Conservation (phyloP, 2,888 invertebrate species). For the Conops quadrifasciatus region DNA sequence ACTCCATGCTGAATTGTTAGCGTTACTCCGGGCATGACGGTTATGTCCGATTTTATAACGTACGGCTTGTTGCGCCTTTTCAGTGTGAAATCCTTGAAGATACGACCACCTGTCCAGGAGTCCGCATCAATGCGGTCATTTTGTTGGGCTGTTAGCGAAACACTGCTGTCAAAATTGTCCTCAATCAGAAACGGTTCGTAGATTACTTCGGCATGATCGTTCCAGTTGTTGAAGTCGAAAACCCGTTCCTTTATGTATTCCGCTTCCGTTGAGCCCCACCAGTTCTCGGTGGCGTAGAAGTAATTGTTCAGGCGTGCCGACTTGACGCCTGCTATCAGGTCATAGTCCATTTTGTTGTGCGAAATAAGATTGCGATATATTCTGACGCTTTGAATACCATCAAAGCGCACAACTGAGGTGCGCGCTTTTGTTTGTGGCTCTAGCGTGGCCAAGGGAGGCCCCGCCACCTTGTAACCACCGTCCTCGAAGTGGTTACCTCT, state of each 20-base stretch:
- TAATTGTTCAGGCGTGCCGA: slow-evolving; percentile 88
- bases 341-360: slow-evolving; percentile 85
- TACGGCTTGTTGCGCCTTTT: slow-evolving; percentile 77
- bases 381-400: slow-evolving; percentile 93
- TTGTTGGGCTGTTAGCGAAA: slow-evolving; percentile 70
- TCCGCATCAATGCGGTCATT: slow-evolving; percentile 71
- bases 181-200: slow-evolving; percentile 88
- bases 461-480: slow-evolving; percentile 46
- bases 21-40: slow-evolving; percentile 93
- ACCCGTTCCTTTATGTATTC: slow-evolving; percentile 81
- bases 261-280: slow-evolving; percentile 90
- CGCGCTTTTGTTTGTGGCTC: slow-evolving; percentile 62
- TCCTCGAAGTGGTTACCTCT: slow-evolving; percentile 72
- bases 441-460: no score
- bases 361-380: slow-evolving; percentile 89
- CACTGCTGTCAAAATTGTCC: slow-evolving; percentile 78
- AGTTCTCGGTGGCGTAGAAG: slow-evolving; percentile 91
- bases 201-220: slow-evolving; percentile 92
- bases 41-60: slow-evolving; percentile 86
- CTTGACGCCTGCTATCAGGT: slow-evolving; percentile 88
- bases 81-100: slow-evolving; percentile 74
- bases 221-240: slow-evolving; percentile 99
- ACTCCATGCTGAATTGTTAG: slow-evolving; percentile 89
- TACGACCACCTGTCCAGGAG: slow-evolving; percentile 77
- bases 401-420: slow-evolving; percentile 88